phyloP scores from a whole-genome alignment of 2,113 vertebrate genomes.

The Pseudorectes ferrugineus region DNA sequence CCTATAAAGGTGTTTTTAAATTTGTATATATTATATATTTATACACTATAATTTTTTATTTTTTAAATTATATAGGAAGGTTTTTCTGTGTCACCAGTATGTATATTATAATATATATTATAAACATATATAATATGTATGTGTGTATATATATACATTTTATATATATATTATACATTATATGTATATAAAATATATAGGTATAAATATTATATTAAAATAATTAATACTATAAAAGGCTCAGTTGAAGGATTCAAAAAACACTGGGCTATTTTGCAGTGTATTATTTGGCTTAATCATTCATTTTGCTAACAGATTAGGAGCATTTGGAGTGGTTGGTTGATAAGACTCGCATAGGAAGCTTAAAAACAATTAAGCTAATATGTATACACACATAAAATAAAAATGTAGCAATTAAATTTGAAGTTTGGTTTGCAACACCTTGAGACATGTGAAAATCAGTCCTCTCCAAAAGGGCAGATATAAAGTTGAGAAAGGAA shows the following conservation, averaged over 20 bases:
- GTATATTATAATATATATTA: not conserved
- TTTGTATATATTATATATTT: not conserved
- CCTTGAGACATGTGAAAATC: not conserved
- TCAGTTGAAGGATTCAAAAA: not conserved
- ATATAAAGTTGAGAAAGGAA: not conserved
- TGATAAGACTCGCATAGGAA: not conserved
- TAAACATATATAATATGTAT: not conserved
- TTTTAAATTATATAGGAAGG: not conserved
- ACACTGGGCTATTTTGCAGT: not conserved
- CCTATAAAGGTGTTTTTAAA: not conserved
- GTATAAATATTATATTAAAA: too few relatives aligned
- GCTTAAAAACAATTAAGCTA: not conserved
- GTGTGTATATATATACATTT: too few relatives aligned
- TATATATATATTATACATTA: too few relatives aligned
- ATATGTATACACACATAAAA: not conserved
- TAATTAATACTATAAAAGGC: not conserved
- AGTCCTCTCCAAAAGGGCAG: not conserved
- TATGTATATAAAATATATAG: not conserved
- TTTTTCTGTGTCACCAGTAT: not conserved
- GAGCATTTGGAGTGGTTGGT: not conserved
- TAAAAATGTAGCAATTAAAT: not conserved
- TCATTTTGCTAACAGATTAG: not conserved
- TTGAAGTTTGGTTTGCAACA: not conserved
- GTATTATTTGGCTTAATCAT: not conserved
- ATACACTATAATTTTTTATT: not conserved